Conservation (phyloP, 2,113 vertebrate genomes). For the Craseonycteris thonglongyai region DNA sequence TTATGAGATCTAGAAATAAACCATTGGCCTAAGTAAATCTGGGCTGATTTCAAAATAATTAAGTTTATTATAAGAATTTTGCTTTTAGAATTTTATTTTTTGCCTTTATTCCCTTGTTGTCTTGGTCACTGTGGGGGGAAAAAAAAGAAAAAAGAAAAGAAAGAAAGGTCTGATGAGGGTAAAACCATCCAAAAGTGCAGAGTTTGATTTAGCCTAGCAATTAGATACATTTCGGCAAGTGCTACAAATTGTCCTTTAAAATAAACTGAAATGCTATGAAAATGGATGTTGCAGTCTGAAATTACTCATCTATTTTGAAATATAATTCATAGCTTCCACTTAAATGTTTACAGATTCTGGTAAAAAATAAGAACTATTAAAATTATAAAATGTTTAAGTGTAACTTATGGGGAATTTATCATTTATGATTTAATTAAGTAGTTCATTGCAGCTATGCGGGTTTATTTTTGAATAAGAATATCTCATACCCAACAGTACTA, state of each 20-base stretch:
- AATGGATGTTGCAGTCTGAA: slow-evolving; percentile 64
- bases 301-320: slow-evolving; percentile 69
- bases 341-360: slow-evolving; percentile 69
- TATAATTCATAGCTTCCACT: slow-evolving; percentile 68
- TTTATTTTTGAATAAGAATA: slow-evolving; percentile 53
- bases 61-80: slow-evolving; percentile 27
- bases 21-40: not conserved
- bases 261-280: slow-evolving; percentile 64
- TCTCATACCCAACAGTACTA: not conserved
- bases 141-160: no score
- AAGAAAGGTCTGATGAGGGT: slow-evolving; percentile 26
- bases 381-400: slow-evolving; percentile 64
- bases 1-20: not conserved
- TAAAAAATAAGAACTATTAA: slow-evolving; percentile 57
- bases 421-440: slow-evolving; percentile 67
- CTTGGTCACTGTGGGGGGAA: slow-evolving; percentile 46
- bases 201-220: slow-evolving; percentile 55
- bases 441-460: slow-evolving; percentile 46
- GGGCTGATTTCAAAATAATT: slow-evolving; percentile 26
- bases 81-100: slow-evolving; percentile 33
- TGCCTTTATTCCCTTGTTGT: slow-evolving; percentile 17
- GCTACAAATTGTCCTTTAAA: slow-evolving; percentile 69
- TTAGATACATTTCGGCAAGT: slow-evolving; percentile 62
- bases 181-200: slow-evolving; percentile 30
- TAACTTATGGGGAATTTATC: slow-evolving; percentile 65